Percentiles rank a stretch among this genome's conserved stretches.
phyloP scores from a whole-genome alignment of 2,888 invertebrate species.

The Aromia moschata region DNA sequence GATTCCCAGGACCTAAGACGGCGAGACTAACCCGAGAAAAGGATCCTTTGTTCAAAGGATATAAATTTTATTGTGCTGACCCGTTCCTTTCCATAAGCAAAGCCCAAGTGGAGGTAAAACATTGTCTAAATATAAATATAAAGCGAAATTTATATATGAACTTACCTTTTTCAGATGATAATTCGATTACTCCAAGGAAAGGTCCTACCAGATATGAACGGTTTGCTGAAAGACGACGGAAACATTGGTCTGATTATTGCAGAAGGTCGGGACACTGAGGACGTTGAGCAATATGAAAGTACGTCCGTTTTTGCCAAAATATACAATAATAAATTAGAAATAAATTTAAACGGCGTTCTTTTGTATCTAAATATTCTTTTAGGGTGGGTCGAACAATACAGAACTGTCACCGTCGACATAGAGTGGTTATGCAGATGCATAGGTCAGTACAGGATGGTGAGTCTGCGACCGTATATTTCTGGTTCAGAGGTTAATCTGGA shows the following conservation, averaged over 20 bases:
- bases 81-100: constrained; percentile 60
- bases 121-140: not conserved
- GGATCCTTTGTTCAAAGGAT: constrained; percentile 64
- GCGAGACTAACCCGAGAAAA: constrained; percentile 60
- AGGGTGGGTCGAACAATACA: constrained; percentile 56
- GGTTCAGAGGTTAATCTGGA: constrained; percentile 54
- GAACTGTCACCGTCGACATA: constrained; percentile 57
- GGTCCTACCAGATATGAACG: constrained; percentile 43
- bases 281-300: constrained; percentile 55
- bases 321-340: too few relatives aligned
- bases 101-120: constrained; percentile 53
- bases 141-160: too few relatives aligned
- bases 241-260: constrained; percentile 54
- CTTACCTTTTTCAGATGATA: constrained; percentile 47
- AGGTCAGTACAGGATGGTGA: constrained; percentile 55
- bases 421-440: constrained; percentile 60
- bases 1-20: constrained; percentile 65
- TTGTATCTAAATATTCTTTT: constrained; percentile 30
- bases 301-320: too few relatives aligned
- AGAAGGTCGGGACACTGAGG: constrained; percentile 53
- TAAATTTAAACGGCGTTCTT: too few relatives aligned
- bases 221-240: constrained; percentile 45
- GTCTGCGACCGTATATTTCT: constrained; percentile 54
- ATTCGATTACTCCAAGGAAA: constrained; percentile 52
- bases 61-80: constrained; percentile 65